Conservation (phyloP, 2,888 invertebrate genomes). For the Aproaerema taeniolella region DNA sequence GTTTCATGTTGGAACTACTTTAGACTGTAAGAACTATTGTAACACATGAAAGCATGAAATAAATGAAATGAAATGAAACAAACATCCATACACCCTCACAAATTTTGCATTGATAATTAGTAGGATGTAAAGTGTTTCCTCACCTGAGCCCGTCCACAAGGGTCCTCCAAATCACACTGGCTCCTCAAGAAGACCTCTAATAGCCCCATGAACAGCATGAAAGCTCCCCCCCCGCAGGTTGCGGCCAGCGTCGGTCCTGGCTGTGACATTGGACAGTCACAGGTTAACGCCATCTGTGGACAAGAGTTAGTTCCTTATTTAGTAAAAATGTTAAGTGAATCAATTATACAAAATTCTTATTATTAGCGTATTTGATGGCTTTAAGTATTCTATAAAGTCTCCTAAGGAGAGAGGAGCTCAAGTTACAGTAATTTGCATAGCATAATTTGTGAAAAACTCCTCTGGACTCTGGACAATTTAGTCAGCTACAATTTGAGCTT, state of each 20-base stretch:
- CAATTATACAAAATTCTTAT: not conserved
- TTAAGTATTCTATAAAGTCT: too few relatives aligned
- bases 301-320: not conserved
- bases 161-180: slow-evolving; percentile 92
- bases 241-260: slow-evolving; percentile 91
- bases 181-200: slow-evolving; percentile 90
- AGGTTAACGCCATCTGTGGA: slow-evolving; percentile 75
- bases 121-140: not conserved
- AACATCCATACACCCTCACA: not conserved
- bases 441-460: not conserved
- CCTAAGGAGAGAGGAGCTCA: too few relatives aligned
- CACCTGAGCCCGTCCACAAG: slow-evolving; percentile 85
- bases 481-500: too few relatives aligned
- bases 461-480: not conserved
- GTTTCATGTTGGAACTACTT: not conserved
- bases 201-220: slow-evolving; percentile 93
- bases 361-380: not conserved
- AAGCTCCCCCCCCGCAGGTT: slow-evolving; percentile 89
- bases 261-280: slow-evolving; percentile 88
- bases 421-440: not conserved
- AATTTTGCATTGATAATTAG: not conserved
- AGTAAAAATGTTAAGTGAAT: not conserved
- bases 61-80: too few relatives aligned
- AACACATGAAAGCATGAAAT: too few relatives aligned
- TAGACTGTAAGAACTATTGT: too few relatives aligned